Conservation (phyloP, 2,797 vertebrate species). For the Falco cherrug region DNA sequence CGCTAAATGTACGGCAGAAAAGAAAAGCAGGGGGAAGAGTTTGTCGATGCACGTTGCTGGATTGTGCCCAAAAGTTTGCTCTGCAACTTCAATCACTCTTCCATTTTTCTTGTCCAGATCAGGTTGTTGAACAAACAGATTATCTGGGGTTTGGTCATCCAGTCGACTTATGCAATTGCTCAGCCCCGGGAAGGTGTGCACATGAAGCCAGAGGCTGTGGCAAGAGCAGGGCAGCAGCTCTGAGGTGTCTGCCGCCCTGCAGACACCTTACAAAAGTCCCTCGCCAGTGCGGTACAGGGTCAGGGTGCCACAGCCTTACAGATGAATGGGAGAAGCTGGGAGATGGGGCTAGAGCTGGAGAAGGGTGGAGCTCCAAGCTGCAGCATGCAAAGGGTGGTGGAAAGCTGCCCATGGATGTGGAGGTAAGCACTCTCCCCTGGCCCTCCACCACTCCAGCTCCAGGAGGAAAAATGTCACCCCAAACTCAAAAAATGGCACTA, state of each 20-base stretch:
- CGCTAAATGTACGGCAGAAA: not conserved
- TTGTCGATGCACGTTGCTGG: not conserved
- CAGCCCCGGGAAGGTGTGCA: not conserved
- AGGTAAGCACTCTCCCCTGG: not conserved
- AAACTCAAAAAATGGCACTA: not conserved
- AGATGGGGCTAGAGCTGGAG: not conserved
- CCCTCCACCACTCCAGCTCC: not conserved
- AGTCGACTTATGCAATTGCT: rapidly evolving
- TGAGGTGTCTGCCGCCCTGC: not conserved
- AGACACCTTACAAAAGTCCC: not conserved
- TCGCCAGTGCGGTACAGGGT: not conserved
- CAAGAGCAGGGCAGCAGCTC: not conserved
- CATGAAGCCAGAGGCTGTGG: not conserved
- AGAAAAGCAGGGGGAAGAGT: not conserved
- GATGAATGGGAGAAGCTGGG: not conserved
- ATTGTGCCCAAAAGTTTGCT: not conserved
- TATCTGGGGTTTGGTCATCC: not conserved
- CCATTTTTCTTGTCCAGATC: not conserved
- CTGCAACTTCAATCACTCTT: not conserved
- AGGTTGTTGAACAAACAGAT: not conserved
- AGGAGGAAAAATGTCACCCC: not conserved
- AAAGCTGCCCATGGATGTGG: not conserved
- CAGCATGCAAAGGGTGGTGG: not conserved
- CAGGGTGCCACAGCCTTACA: not conserved
- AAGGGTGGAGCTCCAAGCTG: not conserved